These are phyloP conservation scores for Papilio demoleus DNA, from an alignment of 2,888 invertebrate species.

Conservation along the genomic window DNA sequence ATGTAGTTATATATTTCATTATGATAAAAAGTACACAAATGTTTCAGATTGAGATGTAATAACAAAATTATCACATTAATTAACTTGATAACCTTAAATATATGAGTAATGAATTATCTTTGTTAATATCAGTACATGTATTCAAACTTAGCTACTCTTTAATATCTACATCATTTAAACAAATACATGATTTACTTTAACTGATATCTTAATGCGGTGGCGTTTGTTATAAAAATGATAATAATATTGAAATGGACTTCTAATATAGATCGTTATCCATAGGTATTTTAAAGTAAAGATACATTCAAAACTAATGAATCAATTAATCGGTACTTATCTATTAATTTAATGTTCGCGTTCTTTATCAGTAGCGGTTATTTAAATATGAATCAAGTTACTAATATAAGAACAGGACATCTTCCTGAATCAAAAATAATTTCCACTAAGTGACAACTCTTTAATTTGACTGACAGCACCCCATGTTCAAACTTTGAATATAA, in stretches of 20 bases:
- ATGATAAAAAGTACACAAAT: background rate
- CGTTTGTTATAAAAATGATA: conserved; percentile 6
- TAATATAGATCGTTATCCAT: background rate
- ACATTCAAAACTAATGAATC: background rate
- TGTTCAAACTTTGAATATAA: too few species aligned
- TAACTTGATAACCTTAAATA: conserved; percentile 9
- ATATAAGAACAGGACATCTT: too few species aligned
- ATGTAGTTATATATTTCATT: background rate
- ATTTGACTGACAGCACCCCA: too few species aligned
- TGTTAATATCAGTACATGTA: background rate
- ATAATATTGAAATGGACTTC: background rate
- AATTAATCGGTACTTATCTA: background rate
- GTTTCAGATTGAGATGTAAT: background rate
- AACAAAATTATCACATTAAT: conserved; percentile 10
- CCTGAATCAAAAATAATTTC: too few species aligned
- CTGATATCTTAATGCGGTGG: background rate
- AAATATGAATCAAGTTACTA: too few species aligned
- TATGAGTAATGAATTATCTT: background rate
- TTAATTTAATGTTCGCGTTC: background rate
- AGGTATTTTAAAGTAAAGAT: background rate
- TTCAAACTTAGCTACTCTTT: conserved; percentile 9
- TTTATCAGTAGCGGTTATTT: background rate
- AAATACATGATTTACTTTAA: background rate
- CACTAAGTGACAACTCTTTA: too few species aligned
- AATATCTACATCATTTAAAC: background rate